Evolutionary conservation across 2,113 vertebrate species (phyloP), one percentile per base, ranked within the genome.

Genomic region (Chaetura pelagica): DNA sequence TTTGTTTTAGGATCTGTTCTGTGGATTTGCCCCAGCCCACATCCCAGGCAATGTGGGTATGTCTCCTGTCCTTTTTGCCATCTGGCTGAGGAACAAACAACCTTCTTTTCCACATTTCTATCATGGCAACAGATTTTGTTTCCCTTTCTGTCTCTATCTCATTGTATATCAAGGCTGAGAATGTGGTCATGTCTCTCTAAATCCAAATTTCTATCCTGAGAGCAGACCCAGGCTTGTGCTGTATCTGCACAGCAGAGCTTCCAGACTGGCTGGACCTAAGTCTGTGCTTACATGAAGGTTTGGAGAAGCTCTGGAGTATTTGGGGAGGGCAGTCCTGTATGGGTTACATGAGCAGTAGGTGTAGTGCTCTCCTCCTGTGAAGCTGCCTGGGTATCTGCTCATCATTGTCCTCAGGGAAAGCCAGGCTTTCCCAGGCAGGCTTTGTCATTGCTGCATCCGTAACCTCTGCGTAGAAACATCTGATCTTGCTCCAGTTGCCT

Each of bases 401-500:
- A 1, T 30, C 3, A 0, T 7, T 1, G 0, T 21, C 34, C 44
- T 30, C 12, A 1, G 7, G 10, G 34, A 64, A 34, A n/a, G 14
- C 57, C 51, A 71, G 71, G 27, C 86, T 59, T 72, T 30, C 48
- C 24, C 2, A 1, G 64, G 20, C n/a, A 18, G 0, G 3, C 23
- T 4, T 12, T 23, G 13, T 29, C 69, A 4, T 71, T 64, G 27
- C 51, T 54, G 14, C 17, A 4, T 32, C 46, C 59, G 44, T 24
- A 10, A 10, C 17, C 13, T 32, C 64, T 66, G n/a, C 40, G n/a
- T 4, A 32, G 42, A 15, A 63, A 5, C 34, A 23, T 6, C 35
- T 85, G 63, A 7, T 59, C 22, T 21, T 5, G 15, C 17, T 63
- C 51, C 44, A 5, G 55, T 49, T 66, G 57, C 74, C 38, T 74